Evolutionary conservation across 2,888 invertebrate genomes (phyloP).

Genomic region (Callyntrura guangdongensis): DNA sequence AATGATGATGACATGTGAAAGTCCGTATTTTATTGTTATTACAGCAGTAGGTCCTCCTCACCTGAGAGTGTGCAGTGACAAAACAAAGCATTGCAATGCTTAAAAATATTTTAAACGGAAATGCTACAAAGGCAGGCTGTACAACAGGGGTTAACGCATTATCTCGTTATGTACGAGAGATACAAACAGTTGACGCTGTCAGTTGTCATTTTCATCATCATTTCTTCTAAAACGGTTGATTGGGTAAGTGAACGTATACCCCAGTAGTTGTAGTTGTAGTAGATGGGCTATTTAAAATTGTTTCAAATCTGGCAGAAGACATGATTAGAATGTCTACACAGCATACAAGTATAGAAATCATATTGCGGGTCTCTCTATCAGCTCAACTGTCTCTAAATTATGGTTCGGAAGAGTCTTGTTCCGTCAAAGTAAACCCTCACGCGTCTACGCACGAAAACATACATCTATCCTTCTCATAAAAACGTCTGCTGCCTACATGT

Average conservation of each 20-base stretch:
- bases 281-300: too few relatives aligned
- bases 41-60: conserved; percentile 53
- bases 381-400: too few relatives aligned
- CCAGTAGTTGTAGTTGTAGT: too few relatives aligned
- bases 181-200: conserved; percentile 73
- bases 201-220: conserved; percentile 54
- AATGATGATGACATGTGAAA: conserved; percentile 71
- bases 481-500: not conserved
- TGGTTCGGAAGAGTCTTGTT: too few relatives aligned
- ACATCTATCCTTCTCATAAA: too few relatives aligned
- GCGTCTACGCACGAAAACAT: conserved; percentile 35
- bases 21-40: conserved; percentile 27
- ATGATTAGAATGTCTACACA: too few relatives aligned
- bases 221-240: not conserved
- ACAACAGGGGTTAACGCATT: conserved; percentile 45
- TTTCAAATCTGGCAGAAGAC: not conserved
- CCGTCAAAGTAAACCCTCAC: too few relatives aligned
- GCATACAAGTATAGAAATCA: too few relatives aligned
- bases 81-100: conserved; percentile 53
- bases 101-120: conserved; percentile 12
- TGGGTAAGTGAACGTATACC: not conserved
- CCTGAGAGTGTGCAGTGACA: not conserved
- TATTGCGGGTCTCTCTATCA: too few relatives aligned
- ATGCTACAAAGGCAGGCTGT: not conserved
- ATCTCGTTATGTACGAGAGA: conserved; percentile 64